phyloP scores from a whole-genome alignment of 2,113 vertebrate genomes.

The Phaethornis superciliosus region DNA sequence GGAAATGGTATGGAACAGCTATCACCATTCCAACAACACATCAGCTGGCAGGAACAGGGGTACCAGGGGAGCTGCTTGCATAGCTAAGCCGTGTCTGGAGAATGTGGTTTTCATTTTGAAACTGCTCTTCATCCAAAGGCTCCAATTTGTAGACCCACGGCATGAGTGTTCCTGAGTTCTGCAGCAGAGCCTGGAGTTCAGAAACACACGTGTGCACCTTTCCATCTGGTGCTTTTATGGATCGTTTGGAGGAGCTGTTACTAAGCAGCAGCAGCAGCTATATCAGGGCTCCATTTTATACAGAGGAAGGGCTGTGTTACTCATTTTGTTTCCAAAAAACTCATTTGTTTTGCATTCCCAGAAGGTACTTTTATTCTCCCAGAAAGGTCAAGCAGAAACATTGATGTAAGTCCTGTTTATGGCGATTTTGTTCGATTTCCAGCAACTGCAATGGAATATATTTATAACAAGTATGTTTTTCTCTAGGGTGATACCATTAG shows the following conservation, averaged over 20 bases:
- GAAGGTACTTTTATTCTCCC: conserved; percentile 69
- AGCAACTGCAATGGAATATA: conserved; percentile 73
- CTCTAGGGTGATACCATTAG: conserved; percentile 68
- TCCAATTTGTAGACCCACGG: not conserved
- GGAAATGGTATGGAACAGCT: not conserved
- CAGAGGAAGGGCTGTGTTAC: conserved; percentile 48
- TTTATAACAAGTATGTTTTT: conserved; percentile 73
- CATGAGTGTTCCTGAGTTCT: conserved; percentile 25
- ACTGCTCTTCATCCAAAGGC: conserved; percentile 12
- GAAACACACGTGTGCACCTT: conserved; percentile 40
- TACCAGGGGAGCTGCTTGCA: not conserved
- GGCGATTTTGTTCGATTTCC: conserved; percentile 63
- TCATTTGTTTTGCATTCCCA: conserved; percentile 67
- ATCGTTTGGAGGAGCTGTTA: conserved; percentile 35
- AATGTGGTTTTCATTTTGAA: conserved; percentile 55
- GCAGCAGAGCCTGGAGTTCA: conserved; percentile 23
- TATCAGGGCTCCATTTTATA: conserved; percentile 50
- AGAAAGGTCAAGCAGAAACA: conserved; percentile 72
- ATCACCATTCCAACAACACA: not conserved
- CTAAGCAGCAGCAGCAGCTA: conserved; percentile 56
- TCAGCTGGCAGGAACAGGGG: conserved; percentile 1
- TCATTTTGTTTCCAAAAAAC: conserved; percentile 69
- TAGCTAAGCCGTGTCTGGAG: not conserved
- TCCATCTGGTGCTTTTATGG: conserved; percentile 58
- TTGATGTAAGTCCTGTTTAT: conserved; percentile 75